Conservation (phyloP, 2,113 vertebrate genomes). For the Hyperoodon ampullatus region DNA sequence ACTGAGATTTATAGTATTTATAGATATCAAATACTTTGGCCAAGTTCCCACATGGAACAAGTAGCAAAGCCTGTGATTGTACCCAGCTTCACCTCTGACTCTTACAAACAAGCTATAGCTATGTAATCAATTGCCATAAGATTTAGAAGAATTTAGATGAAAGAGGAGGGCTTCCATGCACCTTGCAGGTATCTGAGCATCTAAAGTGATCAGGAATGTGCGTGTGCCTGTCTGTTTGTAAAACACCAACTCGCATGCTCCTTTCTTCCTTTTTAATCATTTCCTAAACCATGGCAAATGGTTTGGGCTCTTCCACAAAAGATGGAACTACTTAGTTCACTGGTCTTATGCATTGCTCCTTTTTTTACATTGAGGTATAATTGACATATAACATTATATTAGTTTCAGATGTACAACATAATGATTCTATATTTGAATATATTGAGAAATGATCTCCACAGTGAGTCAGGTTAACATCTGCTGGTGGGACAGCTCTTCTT, state of each 20-base stretch:
- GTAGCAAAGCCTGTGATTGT: neutral
- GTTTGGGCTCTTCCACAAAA: neutral
- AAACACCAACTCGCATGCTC: neutral
- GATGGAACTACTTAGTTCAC: neutral
- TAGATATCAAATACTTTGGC: neutral
- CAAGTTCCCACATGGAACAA: neutral
- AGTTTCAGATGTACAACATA: neutral
- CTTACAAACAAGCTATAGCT: neutral
- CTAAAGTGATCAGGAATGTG: neutral
- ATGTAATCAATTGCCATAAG: neutral
- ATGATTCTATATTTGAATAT: neutral
- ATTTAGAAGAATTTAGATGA: neutral
- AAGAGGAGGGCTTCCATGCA: fast-evolving
- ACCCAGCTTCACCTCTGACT: neutral
- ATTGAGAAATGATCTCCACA: neutral
- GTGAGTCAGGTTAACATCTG: neutral
- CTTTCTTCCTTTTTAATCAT: neutral
- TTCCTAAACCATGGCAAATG: neutral
- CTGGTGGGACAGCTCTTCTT: neutral
- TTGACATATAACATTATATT: neutral
- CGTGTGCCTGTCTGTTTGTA: neutral
- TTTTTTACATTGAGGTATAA: neutral
- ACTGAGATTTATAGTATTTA: neutral
- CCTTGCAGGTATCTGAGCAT: neutral
- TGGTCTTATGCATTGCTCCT: neutral